Conservation (phyloP, 2,113 vertebrate genomes). For the Lipophrys pholis region DNA sequence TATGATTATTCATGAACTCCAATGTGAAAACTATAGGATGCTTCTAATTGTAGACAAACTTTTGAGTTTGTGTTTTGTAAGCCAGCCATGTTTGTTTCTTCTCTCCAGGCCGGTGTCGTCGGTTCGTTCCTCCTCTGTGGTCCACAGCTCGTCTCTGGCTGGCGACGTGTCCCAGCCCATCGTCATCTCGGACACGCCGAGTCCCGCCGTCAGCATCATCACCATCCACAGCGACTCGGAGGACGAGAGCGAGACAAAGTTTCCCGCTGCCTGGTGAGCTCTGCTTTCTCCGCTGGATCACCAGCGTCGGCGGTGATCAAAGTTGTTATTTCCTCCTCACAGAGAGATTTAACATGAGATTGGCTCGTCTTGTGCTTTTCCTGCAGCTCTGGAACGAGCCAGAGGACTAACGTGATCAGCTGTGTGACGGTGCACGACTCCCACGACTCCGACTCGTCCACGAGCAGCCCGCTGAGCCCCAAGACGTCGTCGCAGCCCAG, state of each 20-base stretch:
- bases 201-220: constrained; percentile 97
- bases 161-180: constrained; percentile 92
- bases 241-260: constrained; percentile 95
- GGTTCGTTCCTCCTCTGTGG: constrained; percentile 84
- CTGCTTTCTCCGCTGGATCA: not conserved
- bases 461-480: constrained; percentile 90
- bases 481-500: constrained; percentile 82
- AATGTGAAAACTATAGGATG: too few species aligned
- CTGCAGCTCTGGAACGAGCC: constrained; percentile 87
- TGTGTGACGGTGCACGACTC: constrained; percentile 98
- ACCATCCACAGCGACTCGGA: constrained; percentile 98
- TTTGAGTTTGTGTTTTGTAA: too few species aligned
- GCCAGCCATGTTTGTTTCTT: not conserved
- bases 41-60: too few species aligned
- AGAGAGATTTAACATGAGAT: too few species aligned
- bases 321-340: too few species aligned
- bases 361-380: not conserved
- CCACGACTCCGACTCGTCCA: constrained; percentile 95
- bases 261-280: constrained; percentile 85
- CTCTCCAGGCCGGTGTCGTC: constrained; percentile 83
- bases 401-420: constrained; percentile 96
- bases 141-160: constrained; percentile 84
- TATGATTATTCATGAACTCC: too few species aligned
- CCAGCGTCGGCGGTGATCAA: too few species aligned
- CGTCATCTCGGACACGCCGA: constrained; percentile 96